phyloP scores from a whole-genome alignment of 2,888 invertebrate genomes.

The Lobophora halterata region DNA sequence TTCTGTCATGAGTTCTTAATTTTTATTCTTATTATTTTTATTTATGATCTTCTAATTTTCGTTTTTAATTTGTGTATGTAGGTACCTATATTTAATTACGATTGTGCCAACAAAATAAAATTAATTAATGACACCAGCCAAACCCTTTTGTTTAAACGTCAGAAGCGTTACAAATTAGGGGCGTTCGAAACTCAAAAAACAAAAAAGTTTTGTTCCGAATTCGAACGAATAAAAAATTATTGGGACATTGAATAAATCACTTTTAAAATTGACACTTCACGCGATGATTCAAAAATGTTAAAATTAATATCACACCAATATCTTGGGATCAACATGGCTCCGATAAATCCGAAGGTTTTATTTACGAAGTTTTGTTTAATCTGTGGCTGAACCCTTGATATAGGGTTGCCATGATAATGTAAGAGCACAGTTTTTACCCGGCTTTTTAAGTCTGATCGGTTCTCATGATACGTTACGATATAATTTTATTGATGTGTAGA shows the following conservation, averaged over 20 bases:
- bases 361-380: conserved; percentile 16
- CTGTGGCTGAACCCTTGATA: conserved; percentile 41
- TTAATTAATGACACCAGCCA: too few species aligned
- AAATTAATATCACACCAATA: conserved; percentile 70
- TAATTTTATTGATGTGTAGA: too few species aligned
- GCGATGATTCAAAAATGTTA: conserved; percentile 58
- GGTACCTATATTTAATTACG: too few species aligned
- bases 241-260: conserved; percentile 59
- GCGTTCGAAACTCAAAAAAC: conserved; percentile 24
- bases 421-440: conserved; percentile 12
- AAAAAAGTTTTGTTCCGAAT: conserved; percentile 29
- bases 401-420: conserved; percentile 13
- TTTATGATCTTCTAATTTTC: too few species aligned
- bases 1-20: too few species aligned
- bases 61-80: too few species aligned
- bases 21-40: too few species aligned
- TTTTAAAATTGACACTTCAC: conserved; percentile 74
- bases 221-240: conserved; percentile 37
- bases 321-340: conserved; percentile 66
- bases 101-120: too few species aligned
- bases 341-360: conserved; percentile 74
- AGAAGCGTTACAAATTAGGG: conserved; percentile 27
- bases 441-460: too few species aligned
- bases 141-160: conserved; percentile 13
- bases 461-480: too few species aligned